These are phyloP conservation scores for Latrodectus hesperus DNA, from an alignment of 2,888 invertebrate species.

Conservation along the genomic window DNA sequence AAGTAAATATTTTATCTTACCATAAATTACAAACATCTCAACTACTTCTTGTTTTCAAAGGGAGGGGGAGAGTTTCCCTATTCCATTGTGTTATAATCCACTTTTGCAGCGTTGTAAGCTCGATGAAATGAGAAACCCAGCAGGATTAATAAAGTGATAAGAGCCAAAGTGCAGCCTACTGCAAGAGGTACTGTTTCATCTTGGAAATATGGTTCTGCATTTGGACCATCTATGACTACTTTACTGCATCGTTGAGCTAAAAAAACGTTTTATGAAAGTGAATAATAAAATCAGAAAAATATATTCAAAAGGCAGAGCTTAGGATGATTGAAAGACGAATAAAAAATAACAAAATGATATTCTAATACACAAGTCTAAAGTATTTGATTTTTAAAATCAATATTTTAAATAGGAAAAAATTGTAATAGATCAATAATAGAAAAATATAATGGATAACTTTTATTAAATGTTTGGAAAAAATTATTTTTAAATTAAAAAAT, in stretches of 20 bases:
- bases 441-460: no score
- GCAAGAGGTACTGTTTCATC: constrained; percentile 66
- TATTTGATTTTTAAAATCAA: no score
- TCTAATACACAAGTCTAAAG: no score
- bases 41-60: background rate
- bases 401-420: no score
- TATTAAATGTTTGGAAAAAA: no score
- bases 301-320: no score
- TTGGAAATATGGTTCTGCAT: constrained; percentile 39
- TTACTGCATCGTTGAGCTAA: constrained; percentile 51
- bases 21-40: background rate
- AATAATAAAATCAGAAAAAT: no score
- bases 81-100: constrained; percentile 64
- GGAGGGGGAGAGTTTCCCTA: background rate
- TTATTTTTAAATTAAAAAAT: no score
- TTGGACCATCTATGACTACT: constrained; percentile 42
- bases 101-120: constrained; percentile 61
- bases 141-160: constrained; percentile 55
- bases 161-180: constrained; percentile 54
- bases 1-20: no score
- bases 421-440: no score
- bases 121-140: constrained; percentile 64
- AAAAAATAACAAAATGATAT: no score
- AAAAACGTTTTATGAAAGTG: background rate
- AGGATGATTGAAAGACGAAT: no score